Conservation (phyloP, 2,113 vertebrate genomes). For the Catharus fuscescens region DNA sequence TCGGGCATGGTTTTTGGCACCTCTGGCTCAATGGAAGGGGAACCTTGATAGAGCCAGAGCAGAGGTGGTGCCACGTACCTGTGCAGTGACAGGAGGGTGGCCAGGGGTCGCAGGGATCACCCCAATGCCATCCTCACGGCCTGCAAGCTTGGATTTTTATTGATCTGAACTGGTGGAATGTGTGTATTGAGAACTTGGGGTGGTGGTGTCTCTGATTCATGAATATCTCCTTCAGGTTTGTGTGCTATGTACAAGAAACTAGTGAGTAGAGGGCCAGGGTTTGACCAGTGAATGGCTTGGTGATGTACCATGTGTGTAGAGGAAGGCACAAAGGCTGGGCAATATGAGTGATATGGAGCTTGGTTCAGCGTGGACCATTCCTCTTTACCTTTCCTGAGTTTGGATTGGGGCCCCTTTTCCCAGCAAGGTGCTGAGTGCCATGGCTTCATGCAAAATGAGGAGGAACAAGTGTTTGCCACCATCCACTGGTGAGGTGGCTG, state of each 20-base stretch:
- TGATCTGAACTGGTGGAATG: neutral
- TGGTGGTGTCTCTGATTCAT: neutral
- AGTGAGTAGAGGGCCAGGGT: neutral
- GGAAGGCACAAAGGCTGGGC: neutral
- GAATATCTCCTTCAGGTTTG: neutral
- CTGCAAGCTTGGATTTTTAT: neutral
- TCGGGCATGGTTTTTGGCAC: neutral
- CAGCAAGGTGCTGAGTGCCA: neutral
- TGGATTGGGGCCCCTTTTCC: neutral
- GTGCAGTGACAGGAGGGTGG: fast-evolving
- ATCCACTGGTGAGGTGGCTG: neutral
- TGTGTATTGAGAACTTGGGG: fast-evolving
- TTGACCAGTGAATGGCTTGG: neutral
- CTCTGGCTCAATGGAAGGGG: neutral
- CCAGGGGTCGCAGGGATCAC: neutral
- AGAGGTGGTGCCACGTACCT: neutral
- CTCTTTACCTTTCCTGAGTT: neutral
- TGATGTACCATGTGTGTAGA: neutral
- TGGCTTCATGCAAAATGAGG: neutral
- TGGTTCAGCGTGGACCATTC: neutral
- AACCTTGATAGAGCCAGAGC: neutral
- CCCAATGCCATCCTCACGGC: fast-evolving
- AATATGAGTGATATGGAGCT: neutral
- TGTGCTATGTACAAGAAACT: neutral
- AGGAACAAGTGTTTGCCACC: neutral